Conservation (phyloP, 2,888 invertebrate species). For the Pherbina coryleti region DNA sequence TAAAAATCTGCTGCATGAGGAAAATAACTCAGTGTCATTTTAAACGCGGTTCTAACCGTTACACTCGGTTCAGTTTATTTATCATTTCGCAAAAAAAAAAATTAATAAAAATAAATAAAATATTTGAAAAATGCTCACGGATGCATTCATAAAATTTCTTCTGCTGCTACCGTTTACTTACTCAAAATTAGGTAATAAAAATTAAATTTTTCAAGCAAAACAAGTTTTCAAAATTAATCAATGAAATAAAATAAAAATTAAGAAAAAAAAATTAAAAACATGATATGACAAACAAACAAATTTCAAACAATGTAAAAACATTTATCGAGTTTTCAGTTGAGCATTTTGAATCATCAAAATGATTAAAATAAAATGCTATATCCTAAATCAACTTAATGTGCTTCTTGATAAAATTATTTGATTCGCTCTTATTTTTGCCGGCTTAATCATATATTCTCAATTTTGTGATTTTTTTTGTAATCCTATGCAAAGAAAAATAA, state of each 20-base stretch:
- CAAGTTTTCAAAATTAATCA: neutral
- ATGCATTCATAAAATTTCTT: conserved; percentile 37
- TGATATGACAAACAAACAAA: too few relatives aligned
- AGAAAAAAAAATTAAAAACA: neutral
- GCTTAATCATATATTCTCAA: too few relatives aligned
- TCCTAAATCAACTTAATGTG: too few relatives aligned
- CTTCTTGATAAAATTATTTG: too few relatives aligned
- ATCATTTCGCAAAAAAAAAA: neutral
- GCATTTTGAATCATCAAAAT: too few relatives aligned
- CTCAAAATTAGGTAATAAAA: conserved; percentile 31
- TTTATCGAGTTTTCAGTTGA: too few relatives aligned
- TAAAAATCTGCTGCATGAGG: neutral
- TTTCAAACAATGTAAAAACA: too few relatives aligned
- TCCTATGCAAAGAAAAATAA: too few relatives aligned
- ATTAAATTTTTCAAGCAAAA: neutral
- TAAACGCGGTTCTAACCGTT: neutral
- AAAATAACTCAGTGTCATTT: conserved; percentile 12
- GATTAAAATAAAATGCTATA: too few relatives aligned
- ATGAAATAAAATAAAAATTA: neutral
- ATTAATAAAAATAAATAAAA: neutral
- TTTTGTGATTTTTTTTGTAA: too few relatives aligned
- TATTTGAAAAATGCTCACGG: conserved; percentile 3
- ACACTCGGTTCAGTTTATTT: neutral
- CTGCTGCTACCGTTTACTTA: conserved; percentile 40
- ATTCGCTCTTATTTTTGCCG: too few relatives aligned